phyloP scores from a whole-genome alignment of 2,888 invertebrate species.

The Drosophila formosana region DNA sequence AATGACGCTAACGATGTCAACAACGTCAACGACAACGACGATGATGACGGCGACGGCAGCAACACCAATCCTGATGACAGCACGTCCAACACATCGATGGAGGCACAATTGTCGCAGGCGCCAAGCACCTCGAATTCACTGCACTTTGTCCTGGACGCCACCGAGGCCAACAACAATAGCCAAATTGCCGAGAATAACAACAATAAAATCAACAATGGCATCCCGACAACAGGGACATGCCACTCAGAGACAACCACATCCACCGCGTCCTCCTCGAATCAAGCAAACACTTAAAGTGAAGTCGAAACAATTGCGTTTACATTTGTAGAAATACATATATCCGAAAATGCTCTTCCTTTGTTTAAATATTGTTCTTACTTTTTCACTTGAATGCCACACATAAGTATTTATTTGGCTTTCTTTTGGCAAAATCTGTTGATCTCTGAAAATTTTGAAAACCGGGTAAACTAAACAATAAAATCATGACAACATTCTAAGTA shows the following conservation, averaged over 20 bases:
- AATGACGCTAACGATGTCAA: conserved; percentile 21
- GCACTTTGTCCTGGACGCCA: conserved; percentile 42
- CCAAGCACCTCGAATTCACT: conserved; percentile 67
- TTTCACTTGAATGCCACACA: background rate
- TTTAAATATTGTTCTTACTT: background rate
- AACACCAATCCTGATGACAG: conserved; percentile 39
- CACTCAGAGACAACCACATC: conserved; percentile 58
- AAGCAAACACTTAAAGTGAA: conserved; percentile 40
- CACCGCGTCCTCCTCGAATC: conserved; percentile 59
- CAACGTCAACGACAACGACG: conserved; percentile 19
- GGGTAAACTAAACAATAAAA: conserved; percentile 5
- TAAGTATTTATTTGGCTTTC: background rate
- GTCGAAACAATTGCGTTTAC: background rate
- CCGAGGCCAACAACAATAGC: conserved; percentile 54
- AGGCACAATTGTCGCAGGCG: conserved; percentile 69
- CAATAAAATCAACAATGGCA: conserved; percentile 43
- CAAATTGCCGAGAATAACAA: conserved; percentile 49
- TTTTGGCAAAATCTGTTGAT: conserved; percentile 28
- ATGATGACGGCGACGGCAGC: conserved; percentile 20
- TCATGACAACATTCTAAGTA: conserved; percentile 21
- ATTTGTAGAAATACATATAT: background rate
- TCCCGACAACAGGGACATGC: conserved; percentile 21
- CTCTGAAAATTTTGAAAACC: conserved; percentile 26
- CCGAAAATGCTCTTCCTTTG: background rate
- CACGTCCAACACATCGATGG: conserved; percentile 70